Percentiles rank a stretch among this genome's conserved stretches.
phyloP scores from a whole-genome alignment of 2,113 vertebrate genomes.

The Phocoena phocoena region DNA sequence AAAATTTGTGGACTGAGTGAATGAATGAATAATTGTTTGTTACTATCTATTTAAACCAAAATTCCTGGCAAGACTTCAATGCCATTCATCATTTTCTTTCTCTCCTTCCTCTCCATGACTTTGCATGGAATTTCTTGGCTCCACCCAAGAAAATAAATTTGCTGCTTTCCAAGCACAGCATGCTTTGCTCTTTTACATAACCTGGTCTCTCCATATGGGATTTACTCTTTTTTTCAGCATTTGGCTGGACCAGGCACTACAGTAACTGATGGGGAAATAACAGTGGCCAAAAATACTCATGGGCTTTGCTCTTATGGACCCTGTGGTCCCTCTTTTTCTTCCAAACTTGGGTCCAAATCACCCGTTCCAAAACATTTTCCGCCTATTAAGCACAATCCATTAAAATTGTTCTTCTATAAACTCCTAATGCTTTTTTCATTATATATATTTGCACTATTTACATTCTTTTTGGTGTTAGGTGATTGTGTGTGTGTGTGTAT shows the following conservation, averaged over 20 bases:
- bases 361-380: not conserved
- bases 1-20: not conserved
- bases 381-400: not conserved
- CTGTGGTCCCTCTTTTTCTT: not conserved
- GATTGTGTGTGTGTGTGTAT: not conserved
- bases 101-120: not conserved
- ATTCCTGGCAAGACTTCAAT: not conserved
- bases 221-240: not conserved
- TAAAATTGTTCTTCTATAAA: not conserved
- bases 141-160: not conserved
- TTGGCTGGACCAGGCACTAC: not conserved
- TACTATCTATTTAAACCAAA: not conserved
- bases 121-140: not conserved
- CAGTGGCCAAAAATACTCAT: fast-evolving
- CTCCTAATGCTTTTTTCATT: not conserved
- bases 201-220: not conserved
- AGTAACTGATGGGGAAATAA: not conserved
- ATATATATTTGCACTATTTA: not conserved
- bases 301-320: not conserved
- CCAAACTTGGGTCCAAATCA: not conserved
- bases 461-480: not conserved
- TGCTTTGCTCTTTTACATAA: not conserved
- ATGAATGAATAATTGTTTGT: not conserved
- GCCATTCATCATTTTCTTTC: not conserved
- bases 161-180: not conserved